Evolutionary conservation across 2,888 invertebrate species (phyloP).

Genomic region (Zaprionus obscuricornis): DNA sequence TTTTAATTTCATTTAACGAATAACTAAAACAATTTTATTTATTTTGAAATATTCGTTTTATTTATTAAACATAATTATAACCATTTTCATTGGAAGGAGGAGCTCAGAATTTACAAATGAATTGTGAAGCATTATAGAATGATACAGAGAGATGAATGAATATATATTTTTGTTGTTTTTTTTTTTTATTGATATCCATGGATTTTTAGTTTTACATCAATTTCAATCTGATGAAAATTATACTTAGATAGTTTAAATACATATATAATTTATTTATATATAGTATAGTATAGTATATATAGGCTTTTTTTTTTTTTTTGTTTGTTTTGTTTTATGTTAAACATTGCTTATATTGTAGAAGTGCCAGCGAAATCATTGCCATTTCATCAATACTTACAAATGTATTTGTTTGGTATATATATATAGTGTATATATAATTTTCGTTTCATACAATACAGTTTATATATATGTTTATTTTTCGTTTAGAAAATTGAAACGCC

Average conservation of each 20-base stretch:
- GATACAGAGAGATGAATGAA: slow-evolving; percentile 20
- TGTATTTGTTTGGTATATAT: slow-evolving; percentile 45
- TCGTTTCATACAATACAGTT: slow-evolving; percentile 41
- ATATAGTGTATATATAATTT: too few species aligned
- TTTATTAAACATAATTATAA: too few species aligned
- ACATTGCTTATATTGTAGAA: slow-evolving; percentile 45
- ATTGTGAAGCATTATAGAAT: slow-evolving; percentile 7
- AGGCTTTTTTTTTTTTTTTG: too few species aligned
- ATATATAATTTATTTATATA: slow-evolving; percentile 32
- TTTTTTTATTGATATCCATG: slow-evolving; percentile 49
- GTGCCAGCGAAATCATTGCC: slow-evolving; percentile 6
- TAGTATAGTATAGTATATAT: too few species aligned
- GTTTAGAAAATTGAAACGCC: slow-evolving; percentile 23
- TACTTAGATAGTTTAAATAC: slow-evolving; percentile 29
- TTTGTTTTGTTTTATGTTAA: slow-evolving; percentile 40
- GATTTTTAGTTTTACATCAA: slow-evolving; percentile 50
- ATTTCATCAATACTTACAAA: slow-evolving; percentile 44
- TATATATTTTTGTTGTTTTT: slow-evolving; percentile 10
- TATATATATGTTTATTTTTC: slow-evolving; percentile 30
- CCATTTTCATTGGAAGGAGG: too few species aligned
- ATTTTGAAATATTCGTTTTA: too few species aligned
- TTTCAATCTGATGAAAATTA: slow-evolving; percentile 43
- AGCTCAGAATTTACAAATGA: slow-evolving; percentile 15
- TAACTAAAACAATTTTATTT: too few species aligned
- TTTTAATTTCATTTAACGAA: too few species aligned